Conservation (phyloP, 1,140 invertebrate genomes). For the Nylanderia fulva region DNA sequence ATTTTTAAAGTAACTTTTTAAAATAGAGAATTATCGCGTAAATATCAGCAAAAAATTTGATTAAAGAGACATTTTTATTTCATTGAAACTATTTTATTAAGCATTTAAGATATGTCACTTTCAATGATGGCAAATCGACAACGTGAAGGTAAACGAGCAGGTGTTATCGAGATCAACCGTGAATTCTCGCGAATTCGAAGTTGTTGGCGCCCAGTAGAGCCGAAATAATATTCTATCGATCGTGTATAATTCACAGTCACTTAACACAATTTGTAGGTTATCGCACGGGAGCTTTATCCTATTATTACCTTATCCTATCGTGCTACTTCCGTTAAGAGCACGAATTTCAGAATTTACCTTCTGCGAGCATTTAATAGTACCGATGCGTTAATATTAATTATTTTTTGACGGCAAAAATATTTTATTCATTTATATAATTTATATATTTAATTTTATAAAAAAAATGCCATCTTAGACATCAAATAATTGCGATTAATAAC, state of each 20-base stretch:
- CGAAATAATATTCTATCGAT: slow-evolving; percentile 55
- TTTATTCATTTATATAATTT: background rate
- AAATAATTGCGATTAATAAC: background rate
- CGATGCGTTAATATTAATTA: slow-evolving; percentile 1
- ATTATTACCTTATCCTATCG: slow-evolving; percentile 49
- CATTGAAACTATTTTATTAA: slow-evolving; percentile 15
- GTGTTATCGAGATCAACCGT: slow-evolving; percentile 24
- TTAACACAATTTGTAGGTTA: slow-evolving; percentile 58
- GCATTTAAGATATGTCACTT: background rate
- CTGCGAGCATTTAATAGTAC: background rate
- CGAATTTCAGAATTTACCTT: slow-evolving; percentile 45
- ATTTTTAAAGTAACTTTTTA: background rate
- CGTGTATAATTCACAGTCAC: slow-evolving; percentile 48
- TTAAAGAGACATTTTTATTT: slow-evolving; percentile 18
- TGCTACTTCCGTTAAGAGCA: slow-evolving; percentile 20
- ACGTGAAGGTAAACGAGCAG: background rate
- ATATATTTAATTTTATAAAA: background rate
- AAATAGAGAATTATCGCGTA: background rate
- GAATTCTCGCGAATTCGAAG: slow-evolving; percentile 14
- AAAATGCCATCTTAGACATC: background rate
- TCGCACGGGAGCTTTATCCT: slow-evolving; percentile 34
- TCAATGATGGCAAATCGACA: background rate
- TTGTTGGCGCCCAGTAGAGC: background rate
- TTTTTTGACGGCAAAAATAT: background rate
- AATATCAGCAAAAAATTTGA: slow-evolving; percentile 1